Conservation (phyloP, 2,113 vertebrate species). For the Pomatorhinus ruficollis region DNA sequence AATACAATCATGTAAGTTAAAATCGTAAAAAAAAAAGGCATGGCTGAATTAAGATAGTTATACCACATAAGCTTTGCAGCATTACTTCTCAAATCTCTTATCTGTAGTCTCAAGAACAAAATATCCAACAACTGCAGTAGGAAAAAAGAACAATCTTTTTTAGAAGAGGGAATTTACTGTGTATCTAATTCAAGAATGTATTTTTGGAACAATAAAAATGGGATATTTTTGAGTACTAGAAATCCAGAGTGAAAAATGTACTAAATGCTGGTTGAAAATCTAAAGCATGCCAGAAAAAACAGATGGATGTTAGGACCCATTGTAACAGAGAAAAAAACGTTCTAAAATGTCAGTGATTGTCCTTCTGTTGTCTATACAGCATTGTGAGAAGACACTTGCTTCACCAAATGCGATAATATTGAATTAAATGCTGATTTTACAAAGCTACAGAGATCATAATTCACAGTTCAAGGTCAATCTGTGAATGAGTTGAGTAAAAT, state of each 20-base stretch:
- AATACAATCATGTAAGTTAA: background rate
- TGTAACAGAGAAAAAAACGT: conserved; percentile 13
- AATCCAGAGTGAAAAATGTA: background rate
- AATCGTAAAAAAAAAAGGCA: background rate
- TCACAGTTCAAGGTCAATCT: background rate
- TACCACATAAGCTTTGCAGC: background rate
- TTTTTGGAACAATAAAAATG: conserved; percentile 20
- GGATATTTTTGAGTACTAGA: background rate
- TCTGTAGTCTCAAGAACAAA: background rate
- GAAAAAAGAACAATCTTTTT: conserved; percentile 2
- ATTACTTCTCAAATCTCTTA: background rate
- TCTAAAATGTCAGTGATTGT: background rate
- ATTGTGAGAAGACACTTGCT: background rate
- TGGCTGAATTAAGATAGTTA: background rate
- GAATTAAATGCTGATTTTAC: conserved; percentile 11
- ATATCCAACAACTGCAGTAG: background rate
- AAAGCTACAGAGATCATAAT: background rate
- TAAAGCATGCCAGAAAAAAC: conserved; percentile 19
- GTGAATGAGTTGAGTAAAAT: conserved; percentile 1
- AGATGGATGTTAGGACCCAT: conserved; percentile 28
- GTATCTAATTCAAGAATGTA: background rate
- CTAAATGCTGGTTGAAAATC: background rate
- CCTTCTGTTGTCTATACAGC: background rate
- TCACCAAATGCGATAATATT: background rate
- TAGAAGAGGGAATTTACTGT: background rate